Evolutionary conservation across 2,888 invertebrate species (phyloP).

Genomic region (Gerris lacustris): DNA sequence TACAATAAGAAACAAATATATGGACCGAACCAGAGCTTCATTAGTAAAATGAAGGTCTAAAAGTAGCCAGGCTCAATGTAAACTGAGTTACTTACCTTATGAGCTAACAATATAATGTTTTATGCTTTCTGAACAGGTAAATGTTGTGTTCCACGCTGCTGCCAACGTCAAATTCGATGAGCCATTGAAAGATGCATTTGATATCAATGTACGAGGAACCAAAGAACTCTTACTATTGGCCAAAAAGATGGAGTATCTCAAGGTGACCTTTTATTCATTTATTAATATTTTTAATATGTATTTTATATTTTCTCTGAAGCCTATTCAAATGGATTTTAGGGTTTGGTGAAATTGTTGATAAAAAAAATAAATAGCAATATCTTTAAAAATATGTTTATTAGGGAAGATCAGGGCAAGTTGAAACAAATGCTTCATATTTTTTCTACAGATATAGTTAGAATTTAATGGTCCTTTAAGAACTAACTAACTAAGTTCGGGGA

Average conservation of each 20-base stretch:
- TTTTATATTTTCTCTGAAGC: too few relatives aligned
- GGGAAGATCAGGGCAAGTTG: too few relatives aligned
- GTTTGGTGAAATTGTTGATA: too few relatives aligned
- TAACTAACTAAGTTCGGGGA: too few relatives aligned
- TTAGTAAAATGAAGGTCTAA: background rate
- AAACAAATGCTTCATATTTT: too few relatives aligned
- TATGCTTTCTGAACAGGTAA: slow-evolving; percentile 39
- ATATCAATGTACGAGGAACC: slow-evolving; percentile 67
- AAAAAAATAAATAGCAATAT: too few relatives aligned
- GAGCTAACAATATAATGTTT: too few relatives aligned
- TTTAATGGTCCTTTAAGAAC: too few relatives aligned
- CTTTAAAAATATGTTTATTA: too few relatives aligned
- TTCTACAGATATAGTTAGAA: too few relatives aligned
- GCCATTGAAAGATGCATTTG: slow-evolving; percentile 58
- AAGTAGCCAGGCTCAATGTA: background rate
- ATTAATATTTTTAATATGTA: too few relatives aligned
- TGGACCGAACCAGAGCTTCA: background rate
- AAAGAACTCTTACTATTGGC: slow-evolving; percentile 61
- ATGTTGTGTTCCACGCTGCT: slow-evolving; percentile 72
- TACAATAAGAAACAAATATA: background rate
- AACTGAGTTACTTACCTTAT: background rate
- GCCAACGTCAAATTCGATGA: slow-evolving; percentile 87
- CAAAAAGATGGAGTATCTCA: slow-evolving; percentile 55
- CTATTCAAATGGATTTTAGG: too few relatives aligned
- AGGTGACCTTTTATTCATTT: slow-evolving; percentile 40